Percentiles rank a stretch among this genome's conserved stretches.
phyloP scores from a whole-genome alignment of 1,140 invertebrate genomes.

The Platorchestia sp. region DNA sequence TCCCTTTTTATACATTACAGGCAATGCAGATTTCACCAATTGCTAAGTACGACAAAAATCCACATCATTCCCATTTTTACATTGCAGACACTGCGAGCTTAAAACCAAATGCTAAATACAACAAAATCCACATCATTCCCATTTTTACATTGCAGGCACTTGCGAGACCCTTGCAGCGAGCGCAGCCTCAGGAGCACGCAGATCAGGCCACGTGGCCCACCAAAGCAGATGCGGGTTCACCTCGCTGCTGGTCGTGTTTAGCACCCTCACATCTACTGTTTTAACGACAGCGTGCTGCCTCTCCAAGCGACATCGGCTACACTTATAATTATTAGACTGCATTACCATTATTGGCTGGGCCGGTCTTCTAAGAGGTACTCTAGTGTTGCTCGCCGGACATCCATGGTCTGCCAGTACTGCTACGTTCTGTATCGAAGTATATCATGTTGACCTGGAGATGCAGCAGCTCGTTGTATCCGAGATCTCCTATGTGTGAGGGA shows the following conservation, averaged over 20 bases:
- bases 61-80: too few species aligned
- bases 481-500: not conserved
- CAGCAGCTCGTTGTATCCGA: not conserved
- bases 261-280: constrained; percentile 3
- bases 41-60: too few species aligned
- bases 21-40: too few species aligned
- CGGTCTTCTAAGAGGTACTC: not conserved
- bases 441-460: not conserved
- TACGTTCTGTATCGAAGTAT: not conserved
- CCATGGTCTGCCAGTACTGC: not conserved
- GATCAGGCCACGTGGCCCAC: not conserved
- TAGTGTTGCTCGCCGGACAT: not conserved
- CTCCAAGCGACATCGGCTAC: constrained; percentile 24
- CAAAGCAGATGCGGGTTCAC: not conserved
- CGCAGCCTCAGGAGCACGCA: not conserved
- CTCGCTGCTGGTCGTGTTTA: not conserved
- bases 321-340: constrained; percentile 21
- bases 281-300: constrained; percentile 30
- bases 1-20: too few species aligned
- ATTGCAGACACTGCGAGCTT: too few species aligned
- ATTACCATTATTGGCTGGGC: not conserved
- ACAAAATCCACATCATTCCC: not conserved
- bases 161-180: constrained; percentile 32
- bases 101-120: too few species aligned
- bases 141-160: not conserved